Conservation (phyloP, 2,113 vertebrate species). For the Pithys albifrons region DNA sequence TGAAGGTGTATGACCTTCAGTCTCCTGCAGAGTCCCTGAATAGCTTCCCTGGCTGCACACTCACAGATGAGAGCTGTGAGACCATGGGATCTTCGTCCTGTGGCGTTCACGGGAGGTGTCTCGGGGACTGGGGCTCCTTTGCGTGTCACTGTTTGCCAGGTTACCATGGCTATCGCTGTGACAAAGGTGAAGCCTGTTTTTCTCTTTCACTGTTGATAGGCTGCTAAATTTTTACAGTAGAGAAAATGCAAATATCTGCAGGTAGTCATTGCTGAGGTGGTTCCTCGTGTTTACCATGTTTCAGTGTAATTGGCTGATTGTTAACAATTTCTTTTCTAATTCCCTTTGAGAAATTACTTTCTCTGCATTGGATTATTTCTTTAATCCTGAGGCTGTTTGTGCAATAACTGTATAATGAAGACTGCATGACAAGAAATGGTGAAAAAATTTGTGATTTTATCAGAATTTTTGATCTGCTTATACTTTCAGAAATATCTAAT, state of each 20-base stretch:
- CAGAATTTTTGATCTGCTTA: background rate
- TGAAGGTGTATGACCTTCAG: slow-evolving; percentile 83
- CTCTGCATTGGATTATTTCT: background rate
- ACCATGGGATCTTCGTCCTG: slow-evolving; percentile 83
- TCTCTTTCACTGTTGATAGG: background rate
- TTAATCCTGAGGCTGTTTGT: background rate
- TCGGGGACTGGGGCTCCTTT: slow-evolving; percentile 84
- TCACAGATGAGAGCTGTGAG: slow-evolving; percentile 84
- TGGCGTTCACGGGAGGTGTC: slow-evolving; percentile 80
- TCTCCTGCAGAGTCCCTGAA: slow-evolving; percentile 82
- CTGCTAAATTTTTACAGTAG: background rate
- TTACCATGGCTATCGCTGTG: slow-evolving; percentile 83
- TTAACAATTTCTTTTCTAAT: background rate
- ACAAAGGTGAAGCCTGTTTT: slow-evolving; percentile 76
- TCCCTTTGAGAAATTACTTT: background rate
- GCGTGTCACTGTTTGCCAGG: slow-evolving; percentile 84
- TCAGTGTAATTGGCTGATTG: background rate
- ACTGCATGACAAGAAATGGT: background rate
- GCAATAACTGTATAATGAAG: background rate
- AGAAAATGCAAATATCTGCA: background rate
- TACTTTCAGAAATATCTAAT: background rate
- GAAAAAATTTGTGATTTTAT: background rate
- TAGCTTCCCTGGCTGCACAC: slow-evolving; percentile 83
- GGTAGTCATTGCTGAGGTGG: background rate
- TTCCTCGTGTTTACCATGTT: background rate